Base-by-base conservation (phyloP, 2,797 vertebrate genomes). In the Tauraco hartlaubi region DNA sequence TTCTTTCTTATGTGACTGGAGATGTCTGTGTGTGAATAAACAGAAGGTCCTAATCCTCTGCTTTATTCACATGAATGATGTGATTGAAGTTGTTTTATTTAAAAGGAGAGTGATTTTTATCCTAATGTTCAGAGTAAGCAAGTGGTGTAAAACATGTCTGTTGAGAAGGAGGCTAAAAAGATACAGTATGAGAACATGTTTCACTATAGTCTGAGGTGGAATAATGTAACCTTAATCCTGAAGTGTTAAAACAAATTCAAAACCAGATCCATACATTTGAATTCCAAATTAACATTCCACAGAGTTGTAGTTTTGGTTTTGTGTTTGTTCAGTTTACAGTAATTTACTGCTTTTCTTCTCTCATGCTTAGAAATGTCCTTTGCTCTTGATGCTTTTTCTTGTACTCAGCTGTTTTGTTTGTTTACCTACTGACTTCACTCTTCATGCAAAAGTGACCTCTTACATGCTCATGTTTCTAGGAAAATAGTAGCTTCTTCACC, bases 181-280 rank as follows among this genome's bases (percentile, higher is more conserved):
- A 69, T 78, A 44, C 51, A 62, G n/a, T 37, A 31, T 29, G 44
- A 91, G 87, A 84, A 69, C 12, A 9, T 33, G 33, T 78, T 91
- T 91, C 44, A 15, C 39, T 92, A 0, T n/a, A 52, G 28, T 59
- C 62, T 84, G 85, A 76, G 55, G 22, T 63, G 44, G 18, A 86
- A 79, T 92, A 86, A 74, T 29, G 16, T 58, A 83, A 85, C 82
- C 58, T 90, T 94, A 90, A 91, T 69, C n/a, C 62, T 75, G 19
- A 84, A 59, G 44, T 55, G 37, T 90, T 85, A 90, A 75, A 89
- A 67, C 37, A 59, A 75, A 90, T 74, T 91, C 28, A 85, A 71
- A 92, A 29, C 39, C 59, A 44, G 62, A 78, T 69, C 43, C 20
- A 26, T 54, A 44, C 44, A 92, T 85, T 18, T 77, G 64, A 85